These are phyloP conservation scores for Mythimna pallens DNA, from an alignment of 2,888 invertebrate species.

Conservation along the genomic window DNA sequence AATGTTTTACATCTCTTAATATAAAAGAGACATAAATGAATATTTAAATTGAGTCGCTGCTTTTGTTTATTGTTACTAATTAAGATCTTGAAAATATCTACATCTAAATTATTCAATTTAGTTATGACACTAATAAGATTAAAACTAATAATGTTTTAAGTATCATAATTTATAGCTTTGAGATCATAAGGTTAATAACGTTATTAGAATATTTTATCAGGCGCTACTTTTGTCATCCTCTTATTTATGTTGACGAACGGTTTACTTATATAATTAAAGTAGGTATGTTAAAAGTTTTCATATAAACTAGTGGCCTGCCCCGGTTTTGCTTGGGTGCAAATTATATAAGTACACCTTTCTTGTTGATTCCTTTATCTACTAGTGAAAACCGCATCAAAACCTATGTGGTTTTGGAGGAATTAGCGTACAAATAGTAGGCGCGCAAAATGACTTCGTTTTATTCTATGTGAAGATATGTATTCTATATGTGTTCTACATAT, in stretches of 20 bases:
- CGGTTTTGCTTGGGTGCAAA: no score
- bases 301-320: background rate
- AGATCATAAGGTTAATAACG: slow-evolving; percentile 54
- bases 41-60: slow-evolving; percentile 11
- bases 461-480: no score
- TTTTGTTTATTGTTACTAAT: slow-evolving; percentile 38
- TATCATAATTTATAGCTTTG: slow-evolving; percentile 42
- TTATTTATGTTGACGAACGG: slow-evolving; percentile 29
- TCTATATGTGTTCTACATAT: no score
- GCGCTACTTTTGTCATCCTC: slow-evolving; percentile 62
- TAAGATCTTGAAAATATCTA: slow-evolving; percentile 26
- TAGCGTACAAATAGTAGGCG: no score
- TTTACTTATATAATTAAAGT: background rate
- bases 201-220: slow-evolving; percentile 71
- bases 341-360: no score
- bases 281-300: background rate
- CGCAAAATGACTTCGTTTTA: no score
- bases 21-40: background rate
- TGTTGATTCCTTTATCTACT: no score
- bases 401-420: no score
- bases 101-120: slow-evolving; percentile 33
- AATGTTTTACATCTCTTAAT: background rate
- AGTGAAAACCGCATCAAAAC: no score
- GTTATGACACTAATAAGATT: slow-evolving; percentile 20
- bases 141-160: slow-evolving; percentile 53